These are phyloP conservation scores for Heliconius hermathena DNA, from an alignment of 1,140 invertebrate species.

Conservation along the genomic window DNA sequence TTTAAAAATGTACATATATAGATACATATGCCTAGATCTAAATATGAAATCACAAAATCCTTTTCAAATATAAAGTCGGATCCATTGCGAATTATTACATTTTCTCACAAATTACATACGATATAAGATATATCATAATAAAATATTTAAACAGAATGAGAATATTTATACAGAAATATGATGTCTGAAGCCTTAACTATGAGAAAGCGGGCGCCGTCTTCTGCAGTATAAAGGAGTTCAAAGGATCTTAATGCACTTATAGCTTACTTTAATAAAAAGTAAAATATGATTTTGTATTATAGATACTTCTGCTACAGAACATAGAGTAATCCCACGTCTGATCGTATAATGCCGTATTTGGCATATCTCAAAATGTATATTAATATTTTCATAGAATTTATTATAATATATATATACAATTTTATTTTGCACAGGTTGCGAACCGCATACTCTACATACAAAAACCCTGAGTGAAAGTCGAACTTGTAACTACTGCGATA, in stretches of 20 bases:
- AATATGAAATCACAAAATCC: background rate
- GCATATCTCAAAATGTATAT: too few species aligned
- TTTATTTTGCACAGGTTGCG: too few species aligned
- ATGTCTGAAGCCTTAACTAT: conserved; percentile 24
- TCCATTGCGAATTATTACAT: background rate
- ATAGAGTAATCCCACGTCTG: background rate
- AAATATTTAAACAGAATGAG: conserved; percentile 3
- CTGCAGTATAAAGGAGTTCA: conserved; percentile 24
- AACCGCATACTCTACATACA: too few species aligned
- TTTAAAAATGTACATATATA: too few species aligned
- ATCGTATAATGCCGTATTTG: too few species aligned
- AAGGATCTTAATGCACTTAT: conserved; percentile 18
- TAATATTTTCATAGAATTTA: too few species aligned
- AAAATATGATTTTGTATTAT: background rate
- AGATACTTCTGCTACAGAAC: background rate
- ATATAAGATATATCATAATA: conserved; percentile 9
- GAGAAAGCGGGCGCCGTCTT: conserved; percentile 25
- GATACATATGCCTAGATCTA: background rate
- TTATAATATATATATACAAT: too few species aligned
- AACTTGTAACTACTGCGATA: background rate
- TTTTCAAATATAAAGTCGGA: background rate
- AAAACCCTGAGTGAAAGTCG: too few species aligned
- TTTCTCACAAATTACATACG: background rate
- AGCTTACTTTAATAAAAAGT: background rate
- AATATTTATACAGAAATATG: conserved; percentile 6